Base-by-base conservation (phyloP, 1,140 invertebrate genomes). In the Lutraria rhynchaena region DNA sequence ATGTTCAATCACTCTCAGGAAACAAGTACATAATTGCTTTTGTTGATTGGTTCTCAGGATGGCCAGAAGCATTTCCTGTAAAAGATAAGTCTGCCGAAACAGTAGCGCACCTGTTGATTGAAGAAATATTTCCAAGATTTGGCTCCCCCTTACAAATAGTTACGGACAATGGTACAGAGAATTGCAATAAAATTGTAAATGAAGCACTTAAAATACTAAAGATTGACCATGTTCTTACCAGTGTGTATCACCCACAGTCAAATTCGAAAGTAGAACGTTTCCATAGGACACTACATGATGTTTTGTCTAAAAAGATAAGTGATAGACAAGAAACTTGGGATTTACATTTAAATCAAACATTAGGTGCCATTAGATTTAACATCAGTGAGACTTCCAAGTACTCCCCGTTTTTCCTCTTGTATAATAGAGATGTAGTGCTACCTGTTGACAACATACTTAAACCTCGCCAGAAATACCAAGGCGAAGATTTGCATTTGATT, bases 41-140 rank as follows among this genome's bases (percentile, higher is more conserved):
- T n/a, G n/a, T n/a, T n/a, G n/a, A n/a, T n/a, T n/a, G n/a, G n/a
- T n/a, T n/a, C n/a, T n/a, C n/a, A n/a, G n/a, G n/a, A n/a, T n/a
- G n/a, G n/a, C n/a, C n/a, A n/a, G n/a, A n/a, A n/a, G n/a, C n/a
- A n/a, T n/a, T n/a, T n/a, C n/a, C n/a, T n/a, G n/a, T n/a, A n/a
- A n/a, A n/a, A n/a, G n/a, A n/a, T 58, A 76, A 82, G 58, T 31
- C 7, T 3, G 77, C 57, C 2, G 57, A 73, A 41, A 81, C 24
- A 41, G 53, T 84, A 71, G 82, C 60, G 71, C 82, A 55, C 70
- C 77, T 81, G 1, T 63, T 81, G 7, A 41, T n/a, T n/a, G n/a
- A n/a, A n/a, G n/a, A n/a, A n/a, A n/a, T n/a, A n/a, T n/a, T n/a
- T n/a, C n/a, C n/a, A 49, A 19, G 60, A 19, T 57, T 5, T 22